Conservation (phyloP, 2,888 invertebrate species). For the Eubasilissa splendida region DNA sequence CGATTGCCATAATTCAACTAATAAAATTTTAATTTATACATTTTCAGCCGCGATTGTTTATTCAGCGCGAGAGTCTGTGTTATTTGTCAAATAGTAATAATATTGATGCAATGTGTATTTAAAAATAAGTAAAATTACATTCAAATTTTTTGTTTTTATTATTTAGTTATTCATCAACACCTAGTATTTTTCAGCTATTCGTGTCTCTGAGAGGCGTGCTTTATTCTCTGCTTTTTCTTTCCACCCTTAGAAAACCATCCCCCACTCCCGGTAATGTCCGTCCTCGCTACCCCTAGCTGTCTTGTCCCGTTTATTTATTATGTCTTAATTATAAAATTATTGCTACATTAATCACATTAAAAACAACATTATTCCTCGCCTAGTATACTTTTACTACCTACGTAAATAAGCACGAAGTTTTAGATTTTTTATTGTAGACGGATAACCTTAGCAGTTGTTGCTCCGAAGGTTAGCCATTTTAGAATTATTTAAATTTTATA, state of each 20-base stretch:
- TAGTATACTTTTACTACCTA: neutral
- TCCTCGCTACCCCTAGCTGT: neutral
- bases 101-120: no score
- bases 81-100: no score
- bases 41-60: no score
- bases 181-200: constrained; percentile 19
- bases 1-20: no score
- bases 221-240: constrained; percentile 21
- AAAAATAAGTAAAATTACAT: neutral
- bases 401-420: no score
- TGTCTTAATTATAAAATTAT: constrained; percentile 32
- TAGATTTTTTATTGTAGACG: no score
- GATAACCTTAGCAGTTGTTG: no score
- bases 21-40: no score
- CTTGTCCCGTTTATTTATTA: constrained; percentile 35
- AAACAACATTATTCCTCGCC: constrained; percentile 3
- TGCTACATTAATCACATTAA: constrained; percentile 20
- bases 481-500: no score
- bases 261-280: neutral
- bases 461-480: no score
- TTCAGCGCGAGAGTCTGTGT: no score
- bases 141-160: neutral
- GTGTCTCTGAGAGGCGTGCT: constrained; percentile 34
- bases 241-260: constrained; percentile 10
- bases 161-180: neutral